Conservation (phyloP, 2,888 invertebrate species). For the Lochmaea crataegi region DNA sequence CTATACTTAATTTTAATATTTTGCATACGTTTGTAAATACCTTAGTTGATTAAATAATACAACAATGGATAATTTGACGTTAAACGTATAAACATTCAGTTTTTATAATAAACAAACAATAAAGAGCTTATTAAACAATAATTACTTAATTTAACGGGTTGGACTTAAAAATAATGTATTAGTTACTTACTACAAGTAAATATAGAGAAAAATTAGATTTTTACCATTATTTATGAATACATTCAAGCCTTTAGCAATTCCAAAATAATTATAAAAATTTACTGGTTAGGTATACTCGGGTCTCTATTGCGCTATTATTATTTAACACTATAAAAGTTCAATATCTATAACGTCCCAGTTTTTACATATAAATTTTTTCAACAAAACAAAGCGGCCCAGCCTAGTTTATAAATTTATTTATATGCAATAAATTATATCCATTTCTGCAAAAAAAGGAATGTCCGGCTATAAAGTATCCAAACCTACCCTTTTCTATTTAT, state of each 20-base stretch:
- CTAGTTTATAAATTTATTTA: background rate
- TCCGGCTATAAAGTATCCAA: background rate
- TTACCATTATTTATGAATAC: background rate
- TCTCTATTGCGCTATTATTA: background rate
- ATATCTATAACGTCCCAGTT: too few relatives aligned
- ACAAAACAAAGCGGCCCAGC: background rate
- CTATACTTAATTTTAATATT: background rate
- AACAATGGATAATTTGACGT: background rate
- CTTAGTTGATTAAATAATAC: background rate
- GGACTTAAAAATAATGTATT: background rate
- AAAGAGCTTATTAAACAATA: background rate
- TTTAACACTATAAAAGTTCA: background rate
- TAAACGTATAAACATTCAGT: background rate
- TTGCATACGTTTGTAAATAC: background rate
- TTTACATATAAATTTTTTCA: background rate
- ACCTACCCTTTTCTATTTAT: background rate
- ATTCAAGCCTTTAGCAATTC: background rate
- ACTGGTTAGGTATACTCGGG: too few relatives aligned
- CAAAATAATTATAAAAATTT: background rate
- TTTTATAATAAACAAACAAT: constrained; percentile 4
- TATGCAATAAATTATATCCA: background rate
- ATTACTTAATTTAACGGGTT: background rate
- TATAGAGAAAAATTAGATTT: background rate
- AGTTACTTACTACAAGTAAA: background rate
- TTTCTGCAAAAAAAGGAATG: background rate